These are phyloP conservation scores for Pogona vitticeps DNA, from an alignment of 2,113 vertebrate genomes.

Conservation along the genomic window DNA sequence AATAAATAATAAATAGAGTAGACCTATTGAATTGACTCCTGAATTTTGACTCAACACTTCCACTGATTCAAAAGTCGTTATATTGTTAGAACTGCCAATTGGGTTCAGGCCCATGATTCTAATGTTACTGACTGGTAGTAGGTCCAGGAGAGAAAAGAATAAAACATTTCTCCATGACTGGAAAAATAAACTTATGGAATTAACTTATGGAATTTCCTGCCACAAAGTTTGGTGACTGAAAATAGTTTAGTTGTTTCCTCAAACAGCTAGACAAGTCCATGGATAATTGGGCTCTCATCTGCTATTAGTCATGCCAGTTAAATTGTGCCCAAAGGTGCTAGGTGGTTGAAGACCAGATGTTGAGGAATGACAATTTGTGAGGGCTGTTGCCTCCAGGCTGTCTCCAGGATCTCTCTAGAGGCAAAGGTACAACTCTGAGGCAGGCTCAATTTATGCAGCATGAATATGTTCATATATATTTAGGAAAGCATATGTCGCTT, in stretches of 20 bases:
- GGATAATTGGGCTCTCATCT: neutral
- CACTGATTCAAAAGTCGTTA: no score
- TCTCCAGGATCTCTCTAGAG: neutral
- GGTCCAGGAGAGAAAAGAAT: neutral
- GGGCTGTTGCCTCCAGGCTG: neutral
- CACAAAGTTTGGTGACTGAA: neutral
- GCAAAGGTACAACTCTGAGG: no score
- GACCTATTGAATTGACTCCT: no score
- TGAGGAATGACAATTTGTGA: neutral
- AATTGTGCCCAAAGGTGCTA: neutral
- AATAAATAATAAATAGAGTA: no score
- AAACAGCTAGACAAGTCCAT: neutral
- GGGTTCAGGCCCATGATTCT: no score
- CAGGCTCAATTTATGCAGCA: neutral
- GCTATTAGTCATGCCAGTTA: neutral
- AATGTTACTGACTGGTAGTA: neutral
- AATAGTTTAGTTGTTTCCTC: neutral
- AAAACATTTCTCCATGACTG: neutral
- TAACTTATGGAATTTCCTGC: neutral
- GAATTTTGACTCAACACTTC: no score
- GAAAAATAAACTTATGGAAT: neutral
- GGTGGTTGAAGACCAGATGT: neutral
- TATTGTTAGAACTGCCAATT: no score
- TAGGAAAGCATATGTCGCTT: neutral
- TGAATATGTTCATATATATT: neutral